phyloP scores from a whole-genome alignment of 2,888 invertebrate genomes.

The Steinernema hermaphroditum region DNA sequence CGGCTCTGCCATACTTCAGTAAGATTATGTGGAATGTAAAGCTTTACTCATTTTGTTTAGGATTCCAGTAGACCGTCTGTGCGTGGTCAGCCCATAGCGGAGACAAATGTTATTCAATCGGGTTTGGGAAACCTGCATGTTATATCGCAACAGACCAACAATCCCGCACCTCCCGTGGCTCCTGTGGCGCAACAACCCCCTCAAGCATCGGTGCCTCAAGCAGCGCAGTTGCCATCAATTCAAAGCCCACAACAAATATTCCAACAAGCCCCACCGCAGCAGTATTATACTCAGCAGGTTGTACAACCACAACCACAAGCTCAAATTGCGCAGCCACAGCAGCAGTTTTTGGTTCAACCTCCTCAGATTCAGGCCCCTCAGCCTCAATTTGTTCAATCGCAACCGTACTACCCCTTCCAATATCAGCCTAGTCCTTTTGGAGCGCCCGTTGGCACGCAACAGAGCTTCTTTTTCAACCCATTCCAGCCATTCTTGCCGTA shows the following conservation, averaged over 20 bases:
- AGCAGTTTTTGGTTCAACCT: neutral
- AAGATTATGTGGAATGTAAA: neutral
- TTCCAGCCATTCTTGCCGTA: slow-evolving; percentile 60
- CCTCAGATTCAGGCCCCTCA: slow-evolving; percentile 17
- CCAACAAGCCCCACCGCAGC: slow-evolving; percentile 28
- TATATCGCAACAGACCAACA: slow-evolving; percentile 19
- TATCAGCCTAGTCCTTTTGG: slow-evolving; percentile 26
- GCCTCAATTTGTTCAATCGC: slow-evolving; percentile 20
- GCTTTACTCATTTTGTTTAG: neutral
- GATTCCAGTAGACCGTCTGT: slow-evolving; percentile 43
- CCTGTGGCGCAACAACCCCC: neutral
- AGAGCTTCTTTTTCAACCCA: slow-evolving; percentile 52
- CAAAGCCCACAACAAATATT: neutral
- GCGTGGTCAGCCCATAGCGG: slow-evolving; percentile 9
- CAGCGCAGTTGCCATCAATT: neutral
- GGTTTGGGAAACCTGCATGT: neutral
- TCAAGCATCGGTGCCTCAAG: neutral
- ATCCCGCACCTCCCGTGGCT: neutral
- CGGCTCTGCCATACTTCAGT: neutral
- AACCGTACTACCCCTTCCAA: slow-evolving; percentile 21
- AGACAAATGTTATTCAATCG: neutral
- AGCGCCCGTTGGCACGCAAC: slow-evolving; percentile 29
- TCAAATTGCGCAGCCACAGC: neutral
- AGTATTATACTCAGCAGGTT: slow-evolving; percentile 26
- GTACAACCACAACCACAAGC: neutral